Evolutionary conservation across 1,140 invertebrate species (phyloP), one percentile per base, ranked within the genome.

Genomic region (Andricus grossulariae): DNA sequence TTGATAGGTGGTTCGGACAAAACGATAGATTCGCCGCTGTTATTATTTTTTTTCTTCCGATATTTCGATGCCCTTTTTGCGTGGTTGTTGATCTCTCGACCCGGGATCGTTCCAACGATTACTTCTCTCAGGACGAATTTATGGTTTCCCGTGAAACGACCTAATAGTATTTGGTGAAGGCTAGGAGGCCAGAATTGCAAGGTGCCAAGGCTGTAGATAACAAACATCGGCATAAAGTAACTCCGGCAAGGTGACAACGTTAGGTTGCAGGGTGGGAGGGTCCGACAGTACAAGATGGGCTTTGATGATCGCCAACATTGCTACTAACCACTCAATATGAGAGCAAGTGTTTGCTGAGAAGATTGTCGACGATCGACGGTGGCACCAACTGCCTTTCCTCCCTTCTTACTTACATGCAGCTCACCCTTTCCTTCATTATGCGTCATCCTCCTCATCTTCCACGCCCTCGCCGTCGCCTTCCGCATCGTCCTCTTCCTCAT

Each of bases 391-490:
- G 85, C 82, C 82, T 88, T 80, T 83, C 85, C 87, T 90, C 88
- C 87, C 85, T 88, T 90, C 84, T 90, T 90, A 89, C 87, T 89
- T 89, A 90, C 86, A 90, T 89, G 85, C 76, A 77, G 39, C 80
- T 87, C 80, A 86, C 80, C 77, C 78, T 85, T 86, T 87, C 76
- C 80, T 91, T 90, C 87, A 92, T 93, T 93, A 93, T 92, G 90
- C 89, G 88, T 92, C 92, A 45, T 92, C 92, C 16, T 92, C 92
- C 6, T 92, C 91, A 11, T 91, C 90, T 51, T 92, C 92, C 85
- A 94, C 93, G 72, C 92, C 93, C 85, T 93, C 94, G 81, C 92
- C 93, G 80, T 94, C 93, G 83, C 93, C 93, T 82, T 92, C 92
- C 76, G 86, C 90, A 6, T 91, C 90, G 13, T 89, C 92, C 84